Base-by-base conservation (phyloP, 1,140 invertebrate genomes). In the Branchinecta lynchi region DNA sequence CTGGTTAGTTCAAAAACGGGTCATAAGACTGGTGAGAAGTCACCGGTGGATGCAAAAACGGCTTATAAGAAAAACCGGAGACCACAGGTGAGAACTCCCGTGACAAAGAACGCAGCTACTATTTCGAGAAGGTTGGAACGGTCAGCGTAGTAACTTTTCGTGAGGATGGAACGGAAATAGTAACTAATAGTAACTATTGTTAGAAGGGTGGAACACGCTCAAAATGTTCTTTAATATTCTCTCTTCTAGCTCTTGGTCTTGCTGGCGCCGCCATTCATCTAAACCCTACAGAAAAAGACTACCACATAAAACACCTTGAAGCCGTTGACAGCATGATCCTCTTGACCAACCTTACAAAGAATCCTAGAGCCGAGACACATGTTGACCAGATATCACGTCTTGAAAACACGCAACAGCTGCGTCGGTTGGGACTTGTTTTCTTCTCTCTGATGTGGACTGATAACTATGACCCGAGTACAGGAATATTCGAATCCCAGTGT, bases 361-460 rank as follows among this genome's bases (percentile, higher is more conserved):
- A 79, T 74, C 74, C 75, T 60, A 66, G 15, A 9, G 73, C 76
- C 44, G 75, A 77, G 65, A 72, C 72, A 17, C 73, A 76, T 70
- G 44, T 77, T 8, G 70, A 73, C 44, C 70, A 69, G 8, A 20
- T 80, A 0, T 66, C 71, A 17, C 21, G 70, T 12, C 74, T 71
- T 45, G 9, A 73, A 20, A 77, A 77, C 69, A 72, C 77, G 68
- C 74, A 75, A 17, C 69, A 71, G 9, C 67, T 81, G 7, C 71
- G 74, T 43, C 73, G 74, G 51, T 68, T 74, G 0, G 77, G 75
- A 67, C 73, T 80, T 2, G 75, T 76, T 12, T 68, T 80, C 21
- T 77, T 76, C 73, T 78, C 78, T 10, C 7, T 81, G n/a, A 76
- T 80, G 15, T 80, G 76, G 75, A 45, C 72, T 17, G 75, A 75